Percentiles rank a stretch among this genome's conserved stretches.
These are phyloP conservation scores for Branchinecta lindahli DNA, from an alignment of 1,140 invertebrate genomes.

Conservation along the genomic window DNA sequence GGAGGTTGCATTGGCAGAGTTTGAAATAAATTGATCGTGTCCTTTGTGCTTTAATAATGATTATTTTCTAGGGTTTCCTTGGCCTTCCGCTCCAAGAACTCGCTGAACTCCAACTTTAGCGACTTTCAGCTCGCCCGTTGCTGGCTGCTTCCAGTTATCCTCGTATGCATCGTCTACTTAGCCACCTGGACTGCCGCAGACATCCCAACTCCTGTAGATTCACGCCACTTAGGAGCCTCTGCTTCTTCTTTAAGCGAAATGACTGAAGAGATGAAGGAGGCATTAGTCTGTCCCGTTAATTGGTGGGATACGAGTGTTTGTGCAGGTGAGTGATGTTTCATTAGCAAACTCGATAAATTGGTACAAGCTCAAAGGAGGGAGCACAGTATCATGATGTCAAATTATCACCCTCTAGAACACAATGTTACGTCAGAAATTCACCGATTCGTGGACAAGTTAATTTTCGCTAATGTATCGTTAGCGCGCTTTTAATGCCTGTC, in stretches of 20 bases:
- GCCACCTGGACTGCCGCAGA: constrained; percentile 73
- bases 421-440: too few relatives aligned
- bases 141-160: constrained; percentile 74
- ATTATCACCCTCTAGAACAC: too few relatives aligned
- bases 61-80: constrained; percentile 56
- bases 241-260: background rate
- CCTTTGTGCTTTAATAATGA: background rate
- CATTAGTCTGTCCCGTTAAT: constrained; percentile 40
- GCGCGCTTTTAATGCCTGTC: too few relatives aligned
- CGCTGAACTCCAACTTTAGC: constrained; percentile 77
- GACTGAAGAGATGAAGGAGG: background rate
- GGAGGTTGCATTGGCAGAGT: too few relatives aligned
- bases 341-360: too few relatives aligned
- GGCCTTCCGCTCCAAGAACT: constrained; percentile 83
- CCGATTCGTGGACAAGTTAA: too few relatives aligned
- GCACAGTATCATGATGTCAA: too few relatives aligned
- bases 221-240: background rate
- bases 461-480: too few relatives aligned
- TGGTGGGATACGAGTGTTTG: constrained; percentile 49
- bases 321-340: background rate
- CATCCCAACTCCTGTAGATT: constrained; percentile 50
- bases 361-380: too few relatives aligned
- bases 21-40: too few relatives aligned
- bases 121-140: constrained; percentile 53
- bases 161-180: constrained; percentile 73